Percentiles rank a stretch among this genome's conserved stretches.
phyloP scores from a whole-genome alignment of 2,113 vertebrate species.

The Petrocephalus zakoni region DNA sequence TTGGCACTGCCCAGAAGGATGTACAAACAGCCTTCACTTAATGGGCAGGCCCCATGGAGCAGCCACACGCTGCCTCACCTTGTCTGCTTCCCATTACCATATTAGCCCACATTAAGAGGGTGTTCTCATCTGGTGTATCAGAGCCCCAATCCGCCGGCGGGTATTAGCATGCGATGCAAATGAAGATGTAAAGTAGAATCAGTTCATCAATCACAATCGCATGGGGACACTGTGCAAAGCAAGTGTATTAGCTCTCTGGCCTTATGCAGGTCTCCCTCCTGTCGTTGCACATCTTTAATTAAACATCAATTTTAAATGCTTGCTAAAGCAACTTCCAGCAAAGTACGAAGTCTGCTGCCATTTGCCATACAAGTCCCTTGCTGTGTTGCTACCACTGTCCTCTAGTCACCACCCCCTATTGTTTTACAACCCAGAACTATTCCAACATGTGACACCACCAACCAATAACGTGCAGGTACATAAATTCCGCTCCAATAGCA shows the following conservation, averaged over 20 bases:
- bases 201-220: constrained; percentile 70
- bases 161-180: constrained; percentile 53
- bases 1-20: not conserved
- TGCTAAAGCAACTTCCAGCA: constrained; percentile 32
- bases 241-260: constrained; percentile 57
- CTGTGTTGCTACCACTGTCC: constrained; percentile 1
- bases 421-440: not conserved
- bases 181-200: constrained; percentile 65
- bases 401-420: not conserved
- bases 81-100: constrained; percentile 35
- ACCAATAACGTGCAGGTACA: not conserved
- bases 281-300: constrained; percentile 62
- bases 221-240: constrained; percentile 53
- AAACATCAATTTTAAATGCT: constrained; percentile 63
- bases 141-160: constrained; percentile 44
- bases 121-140: constrained; percentile 45
- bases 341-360: constrained; percentile 23
- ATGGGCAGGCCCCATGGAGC: constrained; percentile 32
- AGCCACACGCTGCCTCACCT: constrained; percentile 33
- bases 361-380: constrained; percentile 22
- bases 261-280: constrained; percentile 50
- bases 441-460: not conserved
- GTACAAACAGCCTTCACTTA: constrained; percentile 33
- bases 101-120: constrained; percentile 37
- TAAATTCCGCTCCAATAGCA: constrained; percentile 17